Percentiles rank a stretch among this genome's conserved stretches.
phyloP scores from a whole-genome alignment of 2,797 vertebrate genomes.

The Helostoma temminkii region DNA sequence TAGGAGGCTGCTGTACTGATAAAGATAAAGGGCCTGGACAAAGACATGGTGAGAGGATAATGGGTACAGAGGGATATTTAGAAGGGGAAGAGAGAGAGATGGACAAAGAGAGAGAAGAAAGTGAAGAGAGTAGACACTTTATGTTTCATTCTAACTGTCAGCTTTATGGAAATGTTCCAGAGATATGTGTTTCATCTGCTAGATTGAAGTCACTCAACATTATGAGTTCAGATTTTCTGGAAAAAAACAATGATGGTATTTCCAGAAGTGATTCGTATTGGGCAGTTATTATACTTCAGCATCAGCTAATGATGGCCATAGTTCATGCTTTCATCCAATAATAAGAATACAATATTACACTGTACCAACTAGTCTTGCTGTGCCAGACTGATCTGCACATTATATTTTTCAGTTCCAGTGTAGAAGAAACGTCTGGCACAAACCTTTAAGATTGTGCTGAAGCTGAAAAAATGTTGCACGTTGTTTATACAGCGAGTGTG shows the following conservation, averaged over 20 bases:
- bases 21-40: conserved; percentile 72
- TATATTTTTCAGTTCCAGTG: conserved; percentile 27
- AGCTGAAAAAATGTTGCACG: conserved; percentile 3
- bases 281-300: conserved; percentile 56
- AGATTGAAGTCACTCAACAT: conserved; percentile 23
- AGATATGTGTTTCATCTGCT: conserved; percentile 21
- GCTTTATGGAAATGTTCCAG: background rate
- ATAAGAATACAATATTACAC: conserved; percentile 30
- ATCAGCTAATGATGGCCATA: conserved; percentile 54
- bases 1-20: conserved; percentile 74
- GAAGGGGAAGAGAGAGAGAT: conserved; percentile 45
- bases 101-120: conserved; percentile 11
- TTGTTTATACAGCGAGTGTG: background rate
- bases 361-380: conserved; percentile 9
- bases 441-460: background rate
- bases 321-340: conserved; percentile 52
- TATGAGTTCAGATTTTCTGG: conserved; percentile 5
- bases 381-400: conserved; percentile 25
- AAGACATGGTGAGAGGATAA: conserved; percentile 54
- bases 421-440: conserved; percentile 36
- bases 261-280: conserved; percentile 50
- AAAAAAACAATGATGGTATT: background rate
- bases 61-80: conserved; percentile 66
- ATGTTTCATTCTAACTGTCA: conserved; percentile 7
- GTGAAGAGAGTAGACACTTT: conserved; percentile 1